Conservation (phyloP, 1,140 invertebrate genomes). For the Cecropterus lyciades region DNA sequence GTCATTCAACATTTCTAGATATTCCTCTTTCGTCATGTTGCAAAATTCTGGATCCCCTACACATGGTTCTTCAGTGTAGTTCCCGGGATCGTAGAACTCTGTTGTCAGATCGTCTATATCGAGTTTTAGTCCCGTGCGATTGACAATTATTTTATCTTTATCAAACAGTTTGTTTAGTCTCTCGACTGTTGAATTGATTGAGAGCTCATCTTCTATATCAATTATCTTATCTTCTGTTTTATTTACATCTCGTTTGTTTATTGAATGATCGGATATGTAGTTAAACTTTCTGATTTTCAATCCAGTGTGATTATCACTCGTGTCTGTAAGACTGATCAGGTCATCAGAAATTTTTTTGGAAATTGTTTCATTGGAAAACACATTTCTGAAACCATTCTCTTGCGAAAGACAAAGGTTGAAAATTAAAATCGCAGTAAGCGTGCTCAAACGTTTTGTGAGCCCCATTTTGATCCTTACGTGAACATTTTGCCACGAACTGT, state of each 20-base stretch:
- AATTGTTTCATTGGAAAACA: slow-evolving; percentile 11
- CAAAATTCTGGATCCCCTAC: slow-evolving; percentile 71
- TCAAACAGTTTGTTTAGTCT: slow-evolving; percentile 38
- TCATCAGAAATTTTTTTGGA: background rate
- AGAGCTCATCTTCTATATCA: slow-evolving; percentile 16
- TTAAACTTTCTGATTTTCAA: slow-evolving; percentile 29
- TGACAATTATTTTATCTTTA: slow-evolving; percentile 45
- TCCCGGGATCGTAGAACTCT: slow-evolving; percentile 42
- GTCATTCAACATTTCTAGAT: slow-evolving; percentile 85
- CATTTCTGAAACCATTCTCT: slow-evolving; percentile 18
- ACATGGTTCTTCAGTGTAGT: slow-evolving; percentile 55
- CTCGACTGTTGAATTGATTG: slow-evolving; percentile 25
- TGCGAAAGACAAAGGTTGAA: slow-evolving; percentile 37
- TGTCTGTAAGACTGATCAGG: slow-evolving; percentile 19
- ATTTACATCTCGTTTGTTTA: slow-evolving; percentile 40
- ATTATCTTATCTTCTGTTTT: slow-evolving; percentile 13
- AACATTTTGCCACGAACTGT: slow-evolving; percentile 19
- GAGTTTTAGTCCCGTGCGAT: slow-evolving; percentile 38
- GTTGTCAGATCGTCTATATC: slow-evolving; percentile 36
- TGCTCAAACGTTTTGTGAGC: slow-evolving; percentile 28
- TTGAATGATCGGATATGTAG: slow-evolving; percentile 16
- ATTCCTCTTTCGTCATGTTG: slow-evolving; percentile 86
- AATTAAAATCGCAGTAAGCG: slow-evolving; percentile 32
- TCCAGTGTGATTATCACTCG: slow-evolving; percentile 39
- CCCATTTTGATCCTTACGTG: slow-evolving; percentile 41